Evolutionary conservation across 2,113 vertebrate species (phyloP).

Genomic region (Noturus placidus): DNA sequence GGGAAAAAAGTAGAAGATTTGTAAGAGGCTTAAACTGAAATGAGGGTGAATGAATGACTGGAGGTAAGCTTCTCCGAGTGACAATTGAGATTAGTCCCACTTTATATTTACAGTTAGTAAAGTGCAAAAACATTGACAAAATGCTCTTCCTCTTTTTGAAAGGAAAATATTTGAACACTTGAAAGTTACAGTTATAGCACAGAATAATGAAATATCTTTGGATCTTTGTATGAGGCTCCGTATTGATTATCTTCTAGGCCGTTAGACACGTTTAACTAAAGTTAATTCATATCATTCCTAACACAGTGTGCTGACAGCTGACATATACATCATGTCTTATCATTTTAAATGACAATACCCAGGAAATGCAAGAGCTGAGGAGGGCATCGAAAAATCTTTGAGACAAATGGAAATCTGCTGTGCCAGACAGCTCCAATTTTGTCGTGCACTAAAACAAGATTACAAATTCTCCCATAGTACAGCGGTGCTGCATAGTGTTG

Average conservation of each 20-base stretch:
- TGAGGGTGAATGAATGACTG: slow-evolving; percentile 10
- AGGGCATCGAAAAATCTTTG: not conserved
- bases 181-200: not conserved
- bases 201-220: not conserved
- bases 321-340: not conserved
- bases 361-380: not conserved
- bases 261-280: not conserved
- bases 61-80: not conserved
- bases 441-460: slow-evolving; percentile 38
- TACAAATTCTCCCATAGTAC: slow-evolving; percentile 17
- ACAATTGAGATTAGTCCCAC: not conserved
- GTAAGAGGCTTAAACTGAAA: slow-evolving; percentile 19
- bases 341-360: slow-evolving; percentile 32
- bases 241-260: not conserved
- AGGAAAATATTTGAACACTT: not conserved
- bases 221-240: not conserved
- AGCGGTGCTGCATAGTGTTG: not conserved
- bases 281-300: not conserved
- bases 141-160: not conserved
- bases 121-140: not conserved
- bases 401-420: slow-evolving; percentile 32
- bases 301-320: not conserved
- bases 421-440: slow-evolving; percentile 25
- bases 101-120: not conserved
- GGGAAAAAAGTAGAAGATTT: slow-evolving; percentile 37